Conservation (phyloP, 1,140 invertebrate genomes). For the Drosophila auraria region DNA sequence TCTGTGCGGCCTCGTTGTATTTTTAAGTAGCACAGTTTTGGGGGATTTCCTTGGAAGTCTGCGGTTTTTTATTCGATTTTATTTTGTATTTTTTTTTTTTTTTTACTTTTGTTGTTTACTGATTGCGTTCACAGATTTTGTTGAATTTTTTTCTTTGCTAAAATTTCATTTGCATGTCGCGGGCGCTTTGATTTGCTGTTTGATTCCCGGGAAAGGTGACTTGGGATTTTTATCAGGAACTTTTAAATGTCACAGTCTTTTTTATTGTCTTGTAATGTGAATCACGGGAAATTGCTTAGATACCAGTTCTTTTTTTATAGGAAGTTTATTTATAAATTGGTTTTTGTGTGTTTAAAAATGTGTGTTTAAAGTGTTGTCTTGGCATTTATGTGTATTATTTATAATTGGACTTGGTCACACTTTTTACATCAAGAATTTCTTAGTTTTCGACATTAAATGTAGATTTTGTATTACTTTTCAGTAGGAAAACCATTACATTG, state of each 20-base stretch:
- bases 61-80: conserved; percentile 39
- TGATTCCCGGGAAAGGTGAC: conserved; percentile 36
- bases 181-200: conserved; percentile 35
- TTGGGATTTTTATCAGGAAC: conserved; percentile 33
- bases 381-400: background rate
- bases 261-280: conserved; percentile 41
- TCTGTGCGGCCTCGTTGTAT: conserved; percentile 37
- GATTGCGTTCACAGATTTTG: conserved; percentile 44
- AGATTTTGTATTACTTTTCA: no score
- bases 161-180: conserved; percentile 49
- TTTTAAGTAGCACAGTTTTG: conserved; percentile 77
- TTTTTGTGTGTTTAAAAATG: background rate
- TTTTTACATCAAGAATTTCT: background rate
- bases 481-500: background rate
- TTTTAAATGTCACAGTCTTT: conserved; percentile 37
- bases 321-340: conserved; percentile 30
- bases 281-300: conserved; percentile 35
- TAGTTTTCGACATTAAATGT: no score
- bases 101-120: conserved; percentile 38
- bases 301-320: conserved; percentile 3
- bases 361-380: background rate
- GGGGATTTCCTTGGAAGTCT: conserved; percentile 66
- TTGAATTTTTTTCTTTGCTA: conserved; percentile 39
- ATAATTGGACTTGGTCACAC: background rate
- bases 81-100: conserved; percentile 6